Evolutionary conservation across 1,140 invertebrate genomes (phyloP).

Genomic region (Reticulitermes speratus): DNA sequence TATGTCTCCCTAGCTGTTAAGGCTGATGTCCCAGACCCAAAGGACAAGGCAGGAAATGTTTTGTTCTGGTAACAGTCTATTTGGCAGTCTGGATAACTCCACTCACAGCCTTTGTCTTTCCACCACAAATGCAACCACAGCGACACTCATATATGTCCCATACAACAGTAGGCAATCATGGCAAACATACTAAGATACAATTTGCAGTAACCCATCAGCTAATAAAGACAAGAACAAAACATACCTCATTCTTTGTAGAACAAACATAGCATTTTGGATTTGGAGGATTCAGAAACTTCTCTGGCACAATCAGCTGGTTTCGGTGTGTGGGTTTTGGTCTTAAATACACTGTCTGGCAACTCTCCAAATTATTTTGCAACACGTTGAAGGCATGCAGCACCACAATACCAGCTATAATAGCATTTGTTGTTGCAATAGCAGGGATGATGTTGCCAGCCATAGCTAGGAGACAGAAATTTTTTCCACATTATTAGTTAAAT

Average conservation of each 20-base stretch:
- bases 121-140: too few species aligned
- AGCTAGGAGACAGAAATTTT: conserved; percentile 55
- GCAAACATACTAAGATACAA: too few species aligned
- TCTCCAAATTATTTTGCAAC: conserved; percentile 65
- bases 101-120: too few species aligned
- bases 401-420: conserved; percentile 92
- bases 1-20: too few species aligned
- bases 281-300: conserved; percentile 56
- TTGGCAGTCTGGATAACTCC: too few species aligned
- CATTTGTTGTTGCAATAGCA: conserved; percentile 98
- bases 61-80: too few species aligned
- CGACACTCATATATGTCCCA: too few species aligned
- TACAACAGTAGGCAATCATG: too few species aligned
- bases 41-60: too few species aligned
- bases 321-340: conserved; percentile 67
- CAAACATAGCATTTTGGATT: conserved; percentile 87
- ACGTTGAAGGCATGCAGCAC: conserved; percentile 86
- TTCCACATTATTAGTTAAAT: too few species aligned
- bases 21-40: too few species aligned
- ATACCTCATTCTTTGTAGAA: conserved; percentile 76
- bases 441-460: conserved; percentile 99
- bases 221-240: conserved; percentile 40
- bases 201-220: too few species aligned
- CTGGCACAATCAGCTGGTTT: conserved; percentile 49
- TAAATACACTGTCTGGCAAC: conserved; percentile 75